These are phyloP conservation scores for Amphipyra tragopoginis DNA, from an alignment of 2,888 invertebrate genomes.

Conservation along the genomic window DNA sequence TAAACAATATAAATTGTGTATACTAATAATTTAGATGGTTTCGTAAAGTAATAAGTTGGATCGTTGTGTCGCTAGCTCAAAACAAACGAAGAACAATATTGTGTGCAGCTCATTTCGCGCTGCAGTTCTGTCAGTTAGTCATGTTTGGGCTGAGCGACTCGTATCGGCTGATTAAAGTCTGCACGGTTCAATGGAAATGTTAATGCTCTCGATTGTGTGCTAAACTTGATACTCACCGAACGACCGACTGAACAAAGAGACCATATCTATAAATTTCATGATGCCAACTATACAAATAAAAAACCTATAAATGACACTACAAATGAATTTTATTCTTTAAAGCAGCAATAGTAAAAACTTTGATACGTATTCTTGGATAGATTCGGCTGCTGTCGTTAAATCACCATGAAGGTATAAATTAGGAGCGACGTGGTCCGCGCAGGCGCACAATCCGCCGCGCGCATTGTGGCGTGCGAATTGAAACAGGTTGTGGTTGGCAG, in stretches of 20 bases:
- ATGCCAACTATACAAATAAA: constrained; percentile 70
- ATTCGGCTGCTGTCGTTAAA: constrained; percentile 79
- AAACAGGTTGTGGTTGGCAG: constrained; percentile 89
- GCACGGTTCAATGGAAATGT: constrained; percentile 83
- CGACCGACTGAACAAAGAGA: constrained; percentile 78
- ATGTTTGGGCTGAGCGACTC: constrained; percentile 70
- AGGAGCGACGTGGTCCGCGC: constrained; percentile 75
- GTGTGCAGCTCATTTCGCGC: constrained; percentile 48
- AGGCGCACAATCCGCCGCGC: constrained; percentile 75
- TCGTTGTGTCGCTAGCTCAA: constrained; percentile 29
- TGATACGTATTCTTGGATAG: constrained; percentile 74
- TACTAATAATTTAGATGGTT: constrained; percentile 56
- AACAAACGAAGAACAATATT: constrained; percentile 54
- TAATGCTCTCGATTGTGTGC: constrained; percentile 85
- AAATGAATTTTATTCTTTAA: constrained; percentile 82
- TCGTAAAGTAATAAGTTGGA: constrained; percentile 44
- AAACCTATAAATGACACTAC: constrained; percentile 76
- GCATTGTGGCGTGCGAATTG: constrained; percentile 84
- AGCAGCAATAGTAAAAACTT: constrained; percentile 74
- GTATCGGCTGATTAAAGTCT: constrained; percentile 72
- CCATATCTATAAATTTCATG: constrained; percentile 83
- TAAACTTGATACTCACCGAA: constrained; percentile 81
- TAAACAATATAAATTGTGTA: constrained; percentile 67
- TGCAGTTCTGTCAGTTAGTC: constrained; percentile 54
- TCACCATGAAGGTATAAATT: constrained; percentile 89